Evolutionary conservation across 2,797 vertebrate species (phyloP), one percentile per base, ranked within the genome.

Genomic region (Pseudocheirus occidentalis): DNA sequence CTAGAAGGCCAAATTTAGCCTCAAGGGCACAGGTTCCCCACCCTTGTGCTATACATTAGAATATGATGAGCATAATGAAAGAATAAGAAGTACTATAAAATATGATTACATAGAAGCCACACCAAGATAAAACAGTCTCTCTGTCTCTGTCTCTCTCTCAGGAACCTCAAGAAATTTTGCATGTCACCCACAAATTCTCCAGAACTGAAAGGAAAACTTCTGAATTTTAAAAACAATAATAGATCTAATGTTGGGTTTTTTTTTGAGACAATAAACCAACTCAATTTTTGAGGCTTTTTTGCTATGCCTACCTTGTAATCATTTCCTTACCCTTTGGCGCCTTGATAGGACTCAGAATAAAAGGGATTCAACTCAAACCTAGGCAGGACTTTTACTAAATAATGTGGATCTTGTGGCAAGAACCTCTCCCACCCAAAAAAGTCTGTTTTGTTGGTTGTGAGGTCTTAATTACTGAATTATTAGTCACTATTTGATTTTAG

Each of bases 281-380:
- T 93, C 94, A 66, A 93, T 94, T 94, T 96, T 97, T 62, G 29
- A 91, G 58, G 31, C 66, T 59, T 93, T 93, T 59, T 81, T 92
- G 92, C 90, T 94, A 92, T 95, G 87, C 55, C 95, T 96, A 52
- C 58, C 54, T 95, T 90, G 90, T 95, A 94, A 93, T 95, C 94
- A 90, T 96, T 96, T 96, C 97, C 94, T 95, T 95, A 87, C 31
- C 96, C 95, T 95, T 97, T 97, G 96, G 91, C 94, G n/a, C n/a
- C 52, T 97, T 73, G 58, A 91, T 91, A 46, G 55, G 92, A 96
- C 94, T 92, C 40, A 55, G 95, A 93, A 95, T 92, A 93, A 91
- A 97, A 95, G 66, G 81, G 93, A 57, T 93, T 97, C 93, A 96
- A 62, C 90, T 94, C 81, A 96, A 94, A 91, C 16, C 87, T 56